These are phyloP conservation scores for Nothobranchius kuhntae DNA, from an alignment of 2,113 vertebrate genomes.

Conservation along the genomic window DNA sequence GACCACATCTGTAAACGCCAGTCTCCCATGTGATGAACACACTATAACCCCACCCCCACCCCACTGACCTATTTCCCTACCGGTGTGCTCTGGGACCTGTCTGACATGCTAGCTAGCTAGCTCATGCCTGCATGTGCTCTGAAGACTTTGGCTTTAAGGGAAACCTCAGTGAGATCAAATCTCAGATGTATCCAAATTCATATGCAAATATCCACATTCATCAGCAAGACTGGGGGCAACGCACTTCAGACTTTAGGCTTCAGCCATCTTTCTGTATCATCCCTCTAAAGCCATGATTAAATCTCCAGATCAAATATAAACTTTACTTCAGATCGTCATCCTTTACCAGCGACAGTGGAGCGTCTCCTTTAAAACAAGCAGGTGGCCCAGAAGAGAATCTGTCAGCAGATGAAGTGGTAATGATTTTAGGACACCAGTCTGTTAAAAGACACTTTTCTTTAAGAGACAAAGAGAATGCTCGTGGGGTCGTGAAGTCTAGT, in stretches of 20 bases:
- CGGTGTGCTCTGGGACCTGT: slow-evolving; percentile 60
- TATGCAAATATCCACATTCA: slow-evolving; percentile 37
- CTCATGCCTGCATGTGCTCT: slow-evolving; percentile 52
- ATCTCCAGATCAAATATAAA: slow-evolving; percentile 6
- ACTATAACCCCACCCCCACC: slow-evolving; percentile 52
- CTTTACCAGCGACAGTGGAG: slow-evolving; percentile 18
- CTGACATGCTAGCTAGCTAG: slow-evolving; percentile 56
- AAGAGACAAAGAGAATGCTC: slow-evolving; percentile 37
- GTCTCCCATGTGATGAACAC: slow-evolving; percentile 45
- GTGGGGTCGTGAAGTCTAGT: slow-evolving; percentile 40
- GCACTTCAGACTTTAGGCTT: neutral
- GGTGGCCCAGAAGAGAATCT: slow-evolving; percentile 28
- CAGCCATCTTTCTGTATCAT: neutral
- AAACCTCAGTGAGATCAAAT: slow-evolving; percentile 37
- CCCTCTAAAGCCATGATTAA: neutral
- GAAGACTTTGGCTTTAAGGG: slow-evolving; percentile 61
- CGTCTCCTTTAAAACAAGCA: slow-evolving; percentile 26
- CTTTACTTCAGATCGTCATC: slow-evolving; percentile 23
- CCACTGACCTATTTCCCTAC: slow-evolving; percentile 58
- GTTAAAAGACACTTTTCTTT: slow-evolving; percentile 64
- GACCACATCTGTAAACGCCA: too few relatives aligned
- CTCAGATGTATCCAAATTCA: slow-evolving; percentile 27
- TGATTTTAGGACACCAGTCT: slow-evolving; percentile 53
- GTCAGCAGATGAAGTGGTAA: slow-evolving; percentile 57
- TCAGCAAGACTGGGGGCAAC: neutral